Percentiles rank a stretch among this genome's conserved stretches.
phyloP scores from a whole-genome alignment of 2,888 invertebrate genomes.

The Gymnocheta viridis region DNA sequence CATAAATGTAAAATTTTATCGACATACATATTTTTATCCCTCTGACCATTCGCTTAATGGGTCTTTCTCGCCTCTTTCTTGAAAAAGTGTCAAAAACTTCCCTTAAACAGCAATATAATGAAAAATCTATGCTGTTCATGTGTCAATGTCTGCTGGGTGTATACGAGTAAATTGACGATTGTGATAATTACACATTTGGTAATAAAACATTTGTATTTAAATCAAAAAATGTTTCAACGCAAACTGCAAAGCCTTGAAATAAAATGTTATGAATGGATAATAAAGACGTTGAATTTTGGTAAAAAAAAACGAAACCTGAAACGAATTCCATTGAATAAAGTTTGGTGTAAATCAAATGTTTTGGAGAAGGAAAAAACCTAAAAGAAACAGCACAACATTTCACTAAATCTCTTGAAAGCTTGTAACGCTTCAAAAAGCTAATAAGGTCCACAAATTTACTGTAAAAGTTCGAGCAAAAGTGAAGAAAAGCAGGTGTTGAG shows the following conservation, averaged over 20 bases:
- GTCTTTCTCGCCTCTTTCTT: too few relatives aligned
- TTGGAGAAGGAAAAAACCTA: neutral
- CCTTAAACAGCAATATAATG: too few relatives aligned
- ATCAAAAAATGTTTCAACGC: conserved; percentile 32
- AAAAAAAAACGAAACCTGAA: conserved; percentile 15
- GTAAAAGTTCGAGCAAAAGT: neutral
- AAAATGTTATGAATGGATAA: conserved; percentile 38
- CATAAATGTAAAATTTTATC: too few relatives aligned
- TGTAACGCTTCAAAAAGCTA: neutral
- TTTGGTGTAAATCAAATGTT: too few relatives aligned
- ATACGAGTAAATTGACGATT: neutral
- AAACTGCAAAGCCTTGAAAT: conserved; percentile 52
- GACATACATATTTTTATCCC: too few relatives aligned
- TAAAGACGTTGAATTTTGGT: neutral
- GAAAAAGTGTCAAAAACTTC: too few relatives aligned
- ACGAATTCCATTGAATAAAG: conserved; percentile 25
- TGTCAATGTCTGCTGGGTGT: neutral
- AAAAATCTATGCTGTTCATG: too few relatives aligned
- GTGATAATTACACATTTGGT: neutral
- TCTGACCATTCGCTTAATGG: too few relatives aligned
- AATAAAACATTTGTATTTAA: conserved; percentile 17
- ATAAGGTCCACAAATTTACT: neutral
- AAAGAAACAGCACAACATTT: neutral
- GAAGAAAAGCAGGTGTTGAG: neutral
- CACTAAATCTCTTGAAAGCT: neutral